These are phyloP conservation scores for Abscondita cerata DNA, from an alignment of 2,888 invertebrate genomes.

Conservation along the genomic window DNA sequence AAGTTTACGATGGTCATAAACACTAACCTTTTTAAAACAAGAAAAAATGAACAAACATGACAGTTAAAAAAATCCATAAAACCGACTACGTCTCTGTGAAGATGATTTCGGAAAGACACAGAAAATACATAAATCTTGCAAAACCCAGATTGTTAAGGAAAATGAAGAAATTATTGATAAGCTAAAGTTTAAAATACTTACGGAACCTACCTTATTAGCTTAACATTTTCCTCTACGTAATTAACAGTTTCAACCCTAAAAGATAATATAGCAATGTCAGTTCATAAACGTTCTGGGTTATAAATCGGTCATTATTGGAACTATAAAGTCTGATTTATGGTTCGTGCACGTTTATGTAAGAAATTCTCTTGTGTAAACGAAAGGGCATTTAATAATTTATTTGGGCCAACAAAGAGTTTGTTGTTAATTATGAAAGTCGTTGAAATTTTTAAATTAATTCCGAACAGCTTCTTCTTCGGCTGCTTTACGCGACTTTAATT, in stretches of 20 bases:
- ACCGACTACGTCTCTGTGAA: no score
- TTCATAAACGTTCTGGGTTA: neutral
- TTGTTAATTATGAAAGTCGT: neutral
- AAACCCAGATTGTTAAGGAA: no score
- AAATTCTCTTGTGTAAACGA: neutral
- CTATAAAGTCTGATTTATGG: conserved; percentile 3
- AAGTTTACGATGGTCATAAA: no score
- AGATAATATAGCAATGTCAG: conserved; percentile 4
- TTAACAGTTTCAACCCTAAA: conserved; percentile 1
- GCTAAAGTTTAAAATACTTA: no score
- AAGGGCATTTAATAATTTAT: neutral
- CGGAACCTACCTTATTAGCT: no score
- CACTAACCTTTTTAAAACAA: no score
- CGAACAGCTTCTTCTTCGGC: neutral
- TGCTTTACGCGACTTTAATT: neutral
- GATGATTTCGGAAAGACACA: no score
- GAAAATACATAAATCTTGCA: no score
- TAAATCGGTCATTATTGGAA: conserved; percentile 7
- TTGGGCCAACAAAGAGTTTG: neutral
- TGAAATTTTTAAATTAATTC: neutral
- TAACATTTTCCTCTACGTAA: neutral
- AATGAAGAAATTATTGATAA: no score
- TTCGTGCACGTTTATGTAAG: neutral
- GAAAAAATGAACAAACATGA: no score
- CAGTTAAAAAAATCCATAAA: no score